Evolutionary conservation across 2,113 vertebrate genomes (phyloP).

Genomic region (Tretioscincus oriximinensis): DNA sequence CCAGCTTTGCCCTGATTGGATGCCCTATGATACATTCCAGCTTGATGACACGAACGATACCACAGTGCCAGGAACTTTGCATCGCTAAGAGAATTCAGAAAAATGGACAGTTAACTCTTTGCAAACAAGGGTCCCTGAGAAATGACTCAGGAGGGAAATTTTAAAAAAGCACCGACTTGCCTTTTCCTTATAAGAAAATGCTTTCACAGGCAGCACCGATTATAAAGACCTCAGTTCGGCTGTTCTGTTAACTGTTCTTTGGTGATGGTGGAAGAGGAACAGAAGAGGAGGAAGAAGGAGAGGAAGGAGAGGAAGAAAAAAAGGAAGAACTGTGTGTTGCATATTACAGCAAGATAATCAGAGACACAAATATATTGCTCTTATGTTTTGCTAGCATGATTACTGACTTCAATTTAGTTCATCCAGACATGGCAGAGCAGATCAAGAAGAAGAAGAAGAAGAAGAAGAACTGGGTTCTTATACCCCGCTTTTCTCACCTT

Average conservation of each 20-base stretch:
- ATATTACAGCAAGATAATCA: not conserved
- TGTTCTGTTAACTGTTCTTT: accelerated
- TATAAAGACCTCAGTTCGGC: accelerated
- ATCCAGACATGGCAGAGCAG: not conserved
- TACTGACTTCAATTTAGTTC: not conserved
- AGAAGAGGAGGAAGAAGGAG: not conserved
- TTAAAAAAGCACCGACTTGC: accelerated
- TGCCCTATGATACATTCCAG: slow-evolving; percentile 16
- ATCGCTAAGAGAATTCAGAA: not conserved
- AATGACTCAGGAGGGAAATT: slow-evolving; percentile 22
- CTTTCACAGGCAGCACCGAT: accelerated
- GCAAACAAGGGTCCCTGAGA: accelerated
- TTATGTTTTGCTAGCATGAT: not conserved
- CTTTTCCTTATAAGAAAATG: not conserved
- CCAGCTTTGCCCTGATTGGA: slow-evolving; percentile 3
- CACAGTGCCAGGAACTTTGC: not conserved
- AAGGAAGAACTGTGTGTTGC: not conserved
- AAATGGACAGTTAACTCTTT: accelerated
- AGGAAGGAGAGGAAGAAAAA: no score
- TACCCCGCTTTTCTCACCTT: no score
- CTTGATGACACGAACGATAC: slow-evolving; percentile 3
- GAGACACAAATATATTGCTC: accelerated
- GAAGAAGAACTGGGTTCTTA: no score
- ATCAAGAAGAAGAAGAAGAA: no score
- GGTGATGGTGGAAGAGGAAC: accelerated